Evolutionary conservation across 2,797 vertebrate species (phyloP).

Genomic region (Aldrovandia affinis): DNA sequence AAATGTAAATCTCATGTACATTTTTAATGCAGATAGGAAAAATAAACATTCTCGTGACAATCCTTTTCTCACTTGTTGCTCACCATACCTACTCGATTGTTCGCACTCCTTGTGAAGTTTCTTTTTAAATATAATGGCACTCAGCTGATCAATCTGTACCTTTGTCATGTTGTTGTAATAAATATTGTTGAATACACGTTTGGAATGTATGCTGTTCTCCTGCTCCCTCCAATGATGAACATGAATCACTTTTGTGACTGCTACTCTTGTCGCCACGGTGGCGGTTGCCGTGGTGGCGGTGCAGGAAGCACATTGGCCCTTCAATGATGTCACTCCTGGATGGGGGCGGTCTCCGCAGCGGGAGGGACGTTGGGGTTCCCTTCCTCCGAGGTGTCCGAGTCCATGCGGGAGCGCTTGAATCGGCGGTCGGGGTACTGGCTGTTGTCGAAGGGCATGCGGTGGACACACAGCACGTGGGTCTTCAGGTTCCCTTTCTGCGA

Average conservation of each 20-base stretch:
- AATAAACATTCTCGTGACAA: too few species aligned
- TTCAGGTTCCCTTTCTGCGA: constrained; percentile 97
- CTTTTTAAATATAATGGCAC: not conserved
- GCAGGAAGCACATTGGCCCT: constrained; percentile 24
- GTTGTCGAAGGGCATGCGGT: constrained; percentile 96
- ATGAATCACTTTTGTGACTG: constrained; percentile 39
- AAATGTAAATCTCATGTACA: not conserved
- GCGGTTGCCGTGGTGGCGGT: not conserved
- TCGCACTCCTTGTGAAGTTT: not conserved
- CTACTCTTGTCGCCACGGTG: constrained; percentile 53
- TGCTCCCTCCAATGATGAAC: constrained; percentile 15
- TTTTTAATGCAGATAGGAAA: not conserved
- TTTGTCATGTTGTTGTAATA: not conserved
- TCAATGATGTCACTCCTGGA: constrained; percentile 61
- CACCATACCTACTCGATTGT: not conserved
- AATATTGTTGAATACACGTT: not conserved
- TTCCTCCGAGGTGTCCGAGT: constrained; percentile 73
- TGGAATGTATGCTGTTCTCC: not conserved
- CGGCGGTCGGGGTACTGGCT: constrained; percentile 90
- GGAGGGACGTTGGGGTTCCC: constrained; percentile 52
- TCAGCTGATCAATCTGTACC: not conserved
- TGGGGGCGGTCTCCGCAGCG: constrained; percentile 56
- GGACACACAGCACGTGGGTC: constrained; percentile 92
- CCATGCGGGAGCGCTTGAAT: constrained; percentile 87
- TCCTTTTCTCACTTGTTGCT: not conserved